Percentiles rank a stretch among this genome's conserved stretches.
Evolutionary conservation across 2,113 vertebrate genomes (phyloP).

Genomic region (Apodemus speciosus): DNA sequence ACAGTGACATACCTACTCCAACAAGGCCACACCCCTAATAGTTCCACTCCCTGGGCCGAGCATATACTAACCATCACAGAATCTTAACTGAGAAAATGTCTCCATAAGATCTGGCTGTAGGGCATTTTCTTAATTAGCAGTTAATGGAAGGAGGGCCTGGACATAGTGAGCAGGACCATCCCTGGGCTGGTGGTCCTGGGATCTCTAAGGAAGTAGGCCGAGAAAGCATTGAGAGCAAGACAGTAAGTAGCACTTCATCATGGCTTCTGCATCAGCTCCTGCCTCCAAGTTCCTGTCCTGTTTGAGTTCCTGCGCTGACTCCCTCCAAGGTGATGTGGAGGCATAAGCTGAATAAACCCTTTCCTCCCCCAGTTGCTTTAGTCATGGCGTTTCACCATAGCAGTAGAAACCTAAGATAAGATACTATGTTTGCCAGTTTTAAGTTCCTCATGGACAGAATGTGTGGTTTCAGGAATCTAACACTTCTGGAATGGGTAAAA

Average conservation of each 20-base stretch:
- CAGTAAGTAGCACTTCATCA: neutral
- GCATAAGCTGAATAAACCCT: neutral
- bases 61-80: too few species aligned
- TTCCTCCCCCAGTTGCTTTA: neutral
- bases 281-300: neutral
- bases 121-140: neutral
- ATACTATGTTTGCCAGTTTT: neutral
- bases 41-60: too few species aligned
- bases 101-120: neutral
- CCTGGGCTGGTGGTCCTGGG: neutral
- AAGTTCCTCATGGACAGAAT: neutral
- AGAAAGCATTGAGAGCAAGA: neutral
- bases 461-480: conserved; percentile 23
- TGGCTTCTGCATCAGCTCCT: neutral
- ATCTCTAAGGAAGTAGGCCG: neutral
- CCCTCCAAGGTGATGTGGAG: neutral
- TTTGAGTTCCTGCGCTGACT: neutral
- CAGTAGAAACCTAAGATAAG: neutral
- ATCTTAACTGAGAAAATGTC: neutral
- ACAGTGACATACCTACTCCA: too few species aligned
- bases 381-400: neutral
- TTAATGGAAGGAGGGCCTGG: neutral
- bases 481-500: neutral
- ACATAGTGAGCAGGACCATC: neutral
- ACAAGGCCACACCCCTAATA: too few species aligned